Conservation (phyloP, 2,888 invertebrate genomes). For the Amphimallon solstitiale region DNA sequence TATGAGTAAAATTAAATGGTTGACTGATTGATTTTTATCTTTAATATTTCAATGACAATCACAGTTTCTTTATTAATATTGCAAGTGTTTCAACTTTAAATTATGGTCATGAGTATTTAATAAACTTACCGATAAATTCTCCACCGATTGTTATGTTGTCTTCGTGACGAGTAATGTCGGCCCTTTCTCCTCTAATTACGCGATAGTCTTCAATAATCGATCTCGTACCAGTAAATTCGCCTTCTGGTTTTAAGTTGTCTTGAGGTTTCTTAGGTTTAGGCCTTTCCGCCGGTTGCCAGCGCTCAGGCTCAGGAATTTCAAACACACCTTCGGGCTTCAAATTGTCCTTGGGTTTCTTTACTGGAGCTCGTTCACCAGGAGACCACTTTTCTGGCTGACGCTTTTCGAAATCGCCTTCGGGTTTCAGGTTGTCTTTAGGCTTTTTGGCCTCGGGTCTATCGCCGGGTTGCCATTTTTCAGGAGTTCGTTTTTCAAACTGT, state of each 20-base stretch:
- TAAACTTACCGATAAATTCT: slow-evolving; percentile 70
- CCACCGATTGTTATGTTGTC: slow-evolving; percentile 75
- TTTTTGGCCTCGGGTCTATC: slow-evolving; percentile 61
- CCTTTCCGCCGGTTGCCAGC: slow-evolving; percentile 59
- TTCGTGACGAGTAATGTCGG: slow-evolving; percentile 71
- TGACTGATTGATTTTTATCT: too few relatives aligned
- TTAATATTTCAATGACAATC: too few relatives aligned
- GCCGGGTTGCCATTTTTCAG: slow-evolving; percentile 62
- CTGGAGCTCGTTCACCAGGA: slow-evolving; percentile 61
- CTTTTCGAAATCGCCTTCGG: slow-evolving; percentile 67
- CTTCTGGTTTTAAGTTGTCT: slow-evolving; percentile 59
- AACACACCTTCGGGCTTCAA: slow-evolving; percentile 64
- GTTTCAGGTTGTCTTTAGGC: slow-evolving; percentile 67
- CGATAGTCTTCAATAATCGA: slow-evolving; percentile 69
- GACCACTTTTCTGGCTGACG: slow-evolving; percentile 57
- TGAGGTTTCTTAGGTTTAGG: slow-evolving; percentile 60
- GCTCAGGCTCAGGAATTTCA: slow-evolving; percentile 53
- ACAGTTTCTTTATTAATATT: too few relatives aligned
- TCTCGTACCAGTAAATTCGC: slow-evolving; percentile 62
- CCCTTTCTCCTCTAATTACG: slow-evolving; percentile 71
- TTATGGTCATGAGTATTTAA: too few relatives aligned
- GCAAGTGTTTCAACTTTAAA: too few relatives aligned
- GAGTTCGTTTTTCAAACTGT: slow-evolving; percentile 63
- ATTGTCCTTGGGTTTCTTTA: slow-evolving; percentile 64
- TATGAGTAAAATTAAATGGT: too few relatives aligned